A percentile compares a stretch with the other conserved stretches of the same genome.
phyloP scores from a whole-genome alignment of 2,113 vertebrate genomes.

The Sinosuthora webbiana region DNA sequence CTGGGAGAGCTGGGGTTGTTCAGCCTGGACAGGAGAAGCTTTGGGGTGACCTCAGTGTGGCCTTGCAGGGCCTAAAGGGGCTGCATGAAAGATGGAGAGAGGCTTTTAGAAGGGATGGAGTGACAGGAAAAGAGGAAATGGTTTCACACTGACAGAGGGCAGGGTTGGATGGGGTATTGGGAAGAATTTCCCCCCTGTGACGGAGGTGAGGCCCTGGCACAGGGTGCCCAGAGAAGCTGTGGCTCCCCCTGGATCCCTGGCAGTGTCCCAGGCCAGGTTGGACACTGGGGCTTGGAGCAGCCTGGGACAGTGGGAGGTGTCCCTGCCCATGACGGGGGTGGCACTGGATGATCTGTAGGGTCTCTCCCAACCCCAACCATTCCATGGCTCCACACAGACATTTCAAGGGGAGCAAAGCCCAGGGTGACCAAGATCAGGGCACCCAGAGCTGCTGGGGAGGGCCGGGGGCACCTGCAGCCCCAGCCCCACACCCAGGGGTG shows the following conservation, averaged over 20 bases:
- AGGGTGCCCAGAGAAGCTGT: not conserved
- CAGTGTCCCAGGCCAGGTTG: rapidly evolving
- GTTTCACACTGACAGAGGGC: rapidly evolving
- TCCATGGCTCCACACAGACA: rapidly evolving
- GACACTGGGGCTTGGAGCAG: not conserved
- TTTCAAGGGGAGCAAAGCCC: not conserved
- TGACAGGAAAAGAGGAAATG: not conserved
- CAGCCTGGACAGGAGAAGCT: not conserved
- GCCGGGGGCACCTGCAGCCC: not conserved
- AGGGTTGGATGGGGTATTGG: rapidly evolving
- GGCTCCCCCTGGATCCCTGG: not conserved
- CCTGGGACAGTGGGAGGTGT: not conserved
- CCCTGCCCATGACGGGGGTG: not conserved
- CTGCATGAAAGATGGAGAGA: not conserved
- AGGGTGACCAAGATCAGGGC: not conserved
- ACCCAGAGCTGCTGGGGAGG: not conserved
- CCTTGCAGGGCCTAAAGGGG: not conserved
- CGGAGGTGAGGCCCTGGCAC: not conserved
- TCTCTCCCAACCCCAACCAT: not conserved
- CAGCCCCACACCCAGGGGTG: not conserved
- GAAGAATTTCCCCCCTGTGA: rapidly evolving
- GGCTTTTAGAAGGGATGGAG: rapidly evolving
- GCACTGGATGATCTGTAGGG: rapidly evolving
- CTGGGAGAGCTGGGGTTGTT: not conserved
- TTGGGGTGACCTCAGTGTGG: rapidly evolving